These are phyloP conservation scores for Drosophila multiciliata DNA, from an alignment of 2,888 invertebrate species.

Conservation along the genomic window DNA sequence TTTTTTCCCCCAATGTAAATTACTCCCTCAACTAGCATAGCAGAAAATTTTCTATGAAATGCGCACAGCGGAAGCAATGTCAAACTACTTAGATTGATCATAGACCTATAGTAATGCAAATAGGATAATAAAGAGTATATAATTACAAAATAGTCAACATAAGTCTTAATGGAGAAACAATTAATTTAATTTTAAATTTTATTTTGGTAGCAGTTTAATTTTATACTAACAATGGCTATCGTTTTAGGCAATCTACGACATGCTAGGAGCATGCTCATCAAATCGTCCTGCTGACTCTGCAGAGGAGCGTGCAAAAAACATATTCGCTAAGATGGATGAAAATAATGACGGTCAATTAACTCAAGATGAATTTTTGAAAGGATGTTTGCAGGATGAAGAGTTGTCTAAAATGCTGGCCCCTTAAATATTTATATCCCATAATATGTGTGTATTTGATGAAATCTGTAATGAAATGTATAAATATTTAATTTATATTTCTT, in stretches of 20 bases:
- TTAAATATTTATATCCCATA: conserved; percentile 86
- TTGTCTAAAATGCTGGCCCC: conserved; percentile 97
- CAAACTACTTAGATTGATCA: background rate
- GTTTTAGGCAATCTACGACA: conserved; percentile 98
- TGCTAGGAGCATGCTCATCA: conserved; percentile 98
- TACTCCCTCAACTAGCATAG: background rate
- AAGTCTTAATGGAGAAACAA: background rate
- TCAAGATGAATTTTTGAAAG: conserved; percentile 98
- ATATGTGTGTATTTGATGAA: conserved; percentile 82
- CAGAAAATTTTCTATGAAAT: background rate
- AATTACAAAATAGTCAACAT: background rate
- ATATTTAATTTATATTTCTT: conserved; percentile 83
- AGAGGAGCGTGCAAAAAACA: conserved; percentile 98
- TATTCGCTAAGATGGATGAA: conserved; percentile 99
- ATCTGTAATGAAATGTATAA: conserved; percentile 82
- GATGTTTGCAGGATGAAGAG: conserved; percentile 98
- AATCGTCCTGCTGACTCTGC: conserved; percentile 98
- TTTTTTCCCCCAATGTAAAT: background rate
- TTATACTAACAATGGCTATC: background rate
- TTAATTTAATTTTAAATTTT: background rate
- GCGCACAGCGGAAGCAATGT: background rate
- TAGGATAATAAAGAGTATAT: background rate
- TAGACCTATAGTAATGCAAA: background rate
- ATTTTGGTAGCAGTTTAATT: background rate
- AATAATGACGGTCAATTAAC: conserved; percentile 99